Evolutionary conservation across 2,113 vertebrate species (phyloP), one percentile per base, ranked within the genome.

Genomic region (Trogon melanurus): DNA sequence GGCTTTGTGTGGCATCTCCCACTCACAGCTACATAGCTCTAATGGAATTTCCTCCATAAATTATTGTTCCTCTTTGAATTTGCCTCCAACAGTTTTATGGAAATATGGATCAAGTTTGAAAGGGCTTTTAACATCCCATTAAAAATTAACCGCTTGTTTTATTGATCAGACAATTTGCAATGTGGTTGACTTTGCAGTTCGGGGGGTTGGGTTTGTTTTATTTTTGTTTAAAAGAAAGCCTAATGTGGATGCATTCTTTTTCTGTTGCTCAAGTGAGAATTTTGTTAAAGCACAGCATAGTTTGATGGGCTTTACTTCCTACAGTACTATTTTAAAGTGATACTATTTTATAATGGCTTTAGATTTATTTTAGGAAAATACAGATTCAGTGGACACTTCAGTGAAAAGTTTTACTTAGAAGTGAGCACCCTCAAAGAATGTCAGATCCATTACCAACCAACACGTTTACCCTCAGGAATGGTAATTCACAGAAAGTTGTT

Each of bases 101-200:
- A 94, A 94, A 92, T 96, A 96, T 91, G 85, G 93, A 96, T 96
- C 83, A 96, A 91, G 69, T 90, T 95, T 97, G 89, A 96, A 94
- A 96, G 71, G 57, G 95, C 89, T 97, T 97, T 97, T 96, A 97
- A 91, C 74, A 95, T 41, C 70, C 30, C 94, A 97, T 97, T 97
- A 97, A 97, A 97, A 97, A 96, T 94, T 97, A 96, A 96, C 51
- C 25, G 4, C 66, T 91, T 96, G 50, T 91, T 92, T 87, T 96
- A 97, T 96, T 91, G 96, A 97, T 96, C 91, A 62, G 73, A 67
- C 65, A 82, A 93, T 92, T 85, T 91, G 57, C 60, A 94, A 50
- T 38, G 54, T 83, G 67, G 62, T 96, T 93, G 85, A 84, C 75
- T 91, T 76, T 88, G 82, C 34, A 91, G 54, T 62, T 81, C 64